These are phyloP conservation scores for Helarctos malayanus DNA, from an alignment of 2,797 vertebrate genomes.

Conservation along the genomic window DNA sequence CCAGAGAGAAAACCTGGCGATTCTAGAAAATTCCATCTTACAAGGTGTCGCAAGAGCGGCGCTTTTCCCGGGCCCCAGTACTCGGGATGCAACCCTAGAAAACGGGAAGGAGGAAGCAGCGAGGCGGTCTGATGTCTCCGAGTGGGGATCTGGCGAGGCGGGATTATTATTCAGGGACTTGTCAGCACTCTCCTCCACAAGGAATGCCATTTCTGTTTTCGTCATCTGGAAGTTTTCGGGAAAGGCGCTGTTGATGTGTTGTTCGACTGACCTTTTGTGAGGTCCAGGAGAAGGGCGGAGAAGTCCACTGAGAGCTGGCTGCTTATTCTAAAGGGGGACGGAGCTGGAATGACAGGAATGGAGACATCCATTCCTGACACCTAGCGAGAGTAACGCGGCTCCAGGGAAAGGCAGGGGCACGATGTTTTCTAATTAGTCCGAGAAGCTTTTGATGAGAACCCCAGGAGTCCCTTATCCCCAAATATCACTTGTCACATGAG, in stretches of 20 bases:
- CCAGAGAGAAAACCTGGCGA: neutral
- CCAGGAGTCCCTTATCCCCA: conserved; percentile 54
- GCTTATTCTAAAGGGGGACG: conserved; percentile 42
- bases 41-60: neutral
- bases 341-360: neutral
- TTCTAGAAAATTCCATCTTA: conserved; percentile 45
- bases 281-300: conserved; percentile 32
- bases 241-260: neutral
- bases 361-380: neutral
- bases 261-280: conserved; percentile 40
- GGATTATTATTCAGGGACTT: neutral
- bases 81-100: neutral
- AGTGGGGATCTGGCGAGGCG: neutral
- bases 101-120: neutral
- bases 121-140: neutral
- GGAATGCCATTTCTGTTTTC: conserved; percentile 1
- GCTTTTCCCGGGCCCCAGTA: neutral
- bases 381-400: neutral
- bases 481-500: conserved; percentile 66
- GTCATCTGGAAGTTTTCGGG: neutral
- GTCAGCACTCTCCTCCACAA: neutral
- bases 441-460: conserved; percentile 67
- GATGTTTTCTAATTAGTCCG: conserved; percentile 47
- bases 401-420: neutral
- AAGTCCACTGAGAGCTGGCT: neutral